These are phyloP conservation scores for Pachycephus smyrnensis DNA, from an alignment of 2,888 invertebrate species.

Conservation along the genomic window DNA sequence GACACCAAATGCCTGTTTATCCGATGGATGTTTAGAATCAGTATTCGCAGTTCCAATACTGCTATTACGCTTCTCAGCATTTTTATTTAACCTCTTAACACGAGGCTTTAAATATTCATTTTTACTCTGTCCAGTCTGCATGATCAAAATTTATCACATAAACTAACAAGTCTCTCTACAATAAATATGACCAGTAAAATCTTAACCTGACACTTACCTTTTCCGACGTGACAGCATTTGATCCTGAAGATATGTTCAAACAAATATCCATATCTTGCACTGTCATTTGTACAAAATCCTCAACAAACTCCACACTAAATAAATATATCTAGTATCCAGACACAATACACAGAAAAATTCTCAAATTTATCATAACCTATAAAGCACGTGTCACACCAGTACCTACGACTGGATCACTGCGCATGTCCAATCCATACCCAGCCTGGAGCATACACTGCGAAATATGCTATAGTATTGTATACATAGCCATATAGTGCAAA, in stretches of 20 bases:
- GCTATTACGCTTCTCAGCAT: background rate
- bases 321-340: background rate
- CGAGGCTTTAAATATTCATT: conserved; percentile 35
- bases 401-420: background rate
- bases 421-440: conserved; percentile 28
- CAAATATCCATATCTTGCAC: conserved; percentile 57
- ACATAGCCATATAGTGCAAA: background rate
- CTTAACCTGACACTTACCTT: conserved; percentile 53
- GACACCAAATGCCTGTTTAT: conserved; percentile 17
- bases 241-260: conserved; percentile 51
- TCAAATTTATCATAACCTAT: conserved; percentile 23
- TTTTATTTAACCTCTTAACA: conserved; percentile 28
- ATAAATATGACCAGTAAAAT: background rate
- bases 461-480: background rate
- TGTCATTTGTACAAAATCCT: conserved; percentile 38
- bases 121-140: conserved; percentile 29
- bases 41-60: background rate
- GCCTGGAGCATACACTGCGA: background rate
- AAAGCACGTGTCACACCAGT: conserved; percentile 24
- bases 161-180: conserved; percentile 9
- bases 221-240: conserved; percentile 22
- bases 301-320: background rate
- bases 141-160: background rate
- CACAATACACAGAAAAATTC: background rate
- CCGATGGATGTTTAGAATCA: background rate